Percentiles rank a stretch among this genome's conserved stretches.
These are phyloP conservation scores for Epinotia brunnichana DNA, from an alignment of 2,888 invertebrate genomes.

Conservation along the genomic window DNA sequence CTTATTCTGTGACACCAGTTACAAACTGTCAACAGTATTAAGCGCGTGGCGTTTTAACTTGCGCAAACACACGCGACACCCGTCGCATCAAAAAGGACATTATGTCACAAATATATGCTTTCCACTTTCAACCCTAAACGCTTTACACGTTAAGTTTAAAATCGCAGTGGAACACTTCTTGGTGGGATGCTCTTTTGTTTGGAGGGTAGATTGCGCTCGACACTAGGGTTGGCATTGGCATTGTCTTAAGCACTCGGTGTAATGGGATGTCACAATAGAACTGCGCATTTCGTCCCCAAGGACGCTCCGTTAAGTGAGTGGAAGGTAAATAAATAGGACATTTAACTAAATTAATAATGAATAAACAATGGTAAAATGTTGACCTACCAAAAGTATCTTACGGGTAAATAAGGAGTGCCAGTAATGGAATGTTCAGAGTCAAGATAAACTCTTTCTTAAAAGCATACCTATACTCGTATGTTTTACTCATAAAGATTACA, in stretches of 20 bases:
- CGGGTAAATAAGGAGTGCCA: too few relatives aligned
- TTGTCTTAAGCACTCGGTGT: conserved; percentile 46
- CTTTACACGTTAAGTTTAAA: neutral
- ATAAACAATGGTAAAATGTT: conserved; percentile 9
- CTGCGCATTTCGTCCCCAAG: conserved; percentile 31
- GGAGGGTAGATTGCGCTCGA: conserved; percentile 27
- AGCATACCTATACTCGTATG: too few relatives aligned
- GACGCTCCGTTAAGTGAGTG: conserved; percentile 33
- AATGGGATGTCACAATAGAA: conserved; percentile 43
- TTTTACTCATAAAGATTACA: too few relatives aligned
- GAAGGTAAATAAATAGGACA: conserved; percentile 29
- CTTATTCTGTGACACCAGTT: too few relatives aligned
- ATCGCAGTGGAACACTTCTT: neutral
- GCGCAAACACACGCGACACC: conserved; percentile 24
- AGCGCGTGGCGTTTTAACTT: conserved; percentile 43
- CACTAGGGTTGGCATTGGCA: conserved; percentile 36
- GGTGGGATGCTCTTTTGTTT: neutral
- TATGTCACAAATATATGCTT: neutral
- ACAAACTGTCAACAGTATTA: conserved; percentile 47
- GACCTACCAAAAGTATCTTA: neutral
- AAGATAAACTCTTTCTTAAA: neutral
- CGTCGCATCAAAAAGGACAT: neutral
- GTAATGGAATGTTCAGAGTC: neutral
- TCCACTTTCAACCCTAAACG: conserved; percentile 3
- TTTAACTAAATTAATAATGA: conserved; percentile 34